A percentile compares a stretch with the other conserved stretches of the same genome.
These are phyloP conservation scores for Lepidurus packardi DNA, from an alignment of 1,140 invertebrate genomes.

Conservation along the genomic window DNA sequence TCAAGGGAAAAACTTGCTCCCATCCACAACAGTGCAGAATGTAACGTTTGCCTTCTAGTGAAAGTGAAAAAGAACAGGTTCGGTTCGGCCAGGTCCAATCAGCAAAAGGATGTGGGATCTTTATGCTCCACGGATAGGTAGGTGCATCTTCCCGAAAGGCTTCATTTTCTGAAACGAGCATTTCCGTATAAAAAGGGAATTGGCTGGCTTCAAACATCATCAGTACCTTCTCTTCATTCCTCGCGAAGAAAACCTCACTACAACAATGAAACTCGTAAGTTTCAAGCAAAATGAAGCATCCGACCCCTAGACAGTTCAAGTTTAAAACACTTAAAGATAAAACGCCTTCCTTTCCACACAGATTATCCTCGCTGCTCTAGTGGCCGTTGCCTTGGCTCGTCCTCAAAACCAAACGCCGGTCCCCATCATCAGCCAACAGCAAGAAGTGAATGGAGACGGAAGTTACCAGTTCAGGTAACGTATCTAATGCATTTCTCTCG, in stretches of 20 bases:
- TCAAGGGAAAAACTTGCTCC: neutral
- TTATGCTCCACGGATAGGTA: no score
- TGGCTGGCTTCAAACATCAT: neutral
- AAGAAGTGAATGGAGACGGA: constrained; percentile 58
- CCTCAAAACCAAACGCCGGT: constrained; percentile 46
- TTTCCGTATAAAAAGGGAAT: no score
- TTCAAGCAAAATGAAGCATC: neutral
- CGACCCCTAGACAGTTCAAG: no score
- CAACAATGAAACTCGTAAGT: constrained; percentile 27
- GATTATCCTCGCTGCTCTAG: constrained; percentile 29
- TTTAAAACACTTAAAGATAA: neutral
- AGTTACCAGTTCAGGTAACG: constrained; percentile 57
- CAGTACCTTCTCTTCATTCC: neutral
- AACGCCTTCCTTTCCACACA: neutral
- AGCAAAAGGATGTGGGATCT: neutral
- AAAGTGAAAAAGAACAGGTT: constrained; percentile 9
- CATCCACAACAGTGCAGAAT: no score
- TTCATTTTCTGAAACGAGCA: no score
- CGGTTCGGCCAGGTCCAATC: neutral
- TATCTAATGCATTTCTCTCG: neutral
- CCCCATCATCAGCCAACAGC: constrained; percentile 58
- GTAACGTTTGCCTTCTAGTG: neutral
- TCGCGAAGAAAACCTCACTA: neutral
- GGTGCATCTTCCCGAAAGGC: neutral
- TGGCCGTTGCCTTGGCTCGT: constrained; percentile 31